Conservation (phyloP, 2,888 invertebrate species). For the Pandemis heparana region DNA sequence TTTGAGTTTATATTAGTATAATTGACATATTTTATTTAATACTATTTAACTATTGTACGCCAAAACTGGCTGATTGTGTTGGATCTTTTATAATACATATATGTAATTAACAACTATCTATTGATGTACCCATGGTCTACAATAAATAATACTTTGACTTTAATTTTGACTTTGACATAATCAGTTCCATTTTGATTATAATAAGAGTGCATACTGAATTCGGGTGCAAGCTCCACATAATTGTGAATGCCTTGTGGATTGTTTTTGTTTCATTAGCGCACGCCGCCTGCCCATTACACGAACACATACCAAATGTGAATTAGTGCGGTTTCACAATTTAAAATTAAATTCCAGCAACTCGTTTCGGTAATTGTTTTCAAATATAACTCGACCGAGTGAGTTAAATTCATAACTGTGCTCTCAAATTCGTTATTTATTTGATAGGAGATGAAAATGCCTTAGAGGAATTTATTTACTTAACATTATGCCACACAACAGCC, state of each 20-base stretch:
- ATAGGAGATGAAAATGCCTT: background rate
- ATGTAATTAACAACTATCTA: too few species aligned
- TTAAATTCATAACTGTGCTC: background rate
- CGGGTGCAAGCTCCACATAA: background rate
- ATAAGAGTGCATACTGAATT: constrained; percentile 21
- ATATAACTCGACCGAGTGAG: background rate
- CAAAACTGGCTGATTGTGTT: too few species aligned
- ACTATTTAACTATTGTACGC: too few species aligned
- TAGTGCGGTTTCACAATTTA: constrained; percentile 14
- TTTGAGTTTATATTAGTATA: too few species aligned
- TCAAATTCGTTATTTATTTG: background rate
- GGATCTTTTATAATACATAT: too few species aligned
- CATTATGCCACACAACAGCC: background rate
- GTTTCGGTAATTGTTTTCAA: constrained; percentile 12
- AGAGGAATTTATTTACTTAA: background rate
- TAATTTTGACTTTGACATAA: too few species aligned
- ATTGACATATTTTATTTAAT: too few species aligned
- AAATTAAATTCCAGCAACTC: constrained; percentile 23
- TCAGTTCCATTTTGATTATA: constrained; percentile 9
- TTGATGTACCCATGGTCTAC: too few species aligned
- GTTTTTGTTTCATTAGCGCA: constrained; percentile 36
- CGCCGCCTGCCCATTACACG: constrained; percentile 16
- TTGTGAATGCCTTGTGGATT: constrained; percentile 27
- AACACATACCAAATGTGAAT: constrained; percentile 9
- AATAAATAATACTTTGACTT: too few species aligned